phyloP scores from a whole-genome alignment of 2,888 invertebrate genomes.

The Agrilus biguttatus region DNA sequence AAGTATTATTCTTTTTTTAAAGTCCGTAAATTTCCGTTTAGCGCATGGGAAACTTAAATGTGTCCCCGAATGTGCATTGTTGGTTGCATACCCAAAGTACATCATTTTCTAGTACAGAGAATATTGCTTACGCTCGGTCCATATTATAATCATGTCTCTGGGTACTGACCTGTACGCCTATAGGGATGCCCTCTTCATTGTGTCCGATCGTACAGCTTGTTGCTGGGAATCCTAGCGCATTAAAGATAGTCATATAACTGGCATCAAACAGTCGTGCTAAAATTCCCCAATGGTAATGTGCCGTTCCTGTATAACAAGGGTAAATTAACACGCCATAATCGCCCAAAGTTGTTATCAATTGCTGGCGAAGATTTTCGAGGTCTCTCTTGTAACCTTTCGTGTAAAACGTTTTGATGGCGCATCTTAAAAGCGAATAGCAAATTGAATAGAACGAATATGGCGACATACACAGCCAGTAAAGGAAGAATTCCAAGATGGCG shows the following conservation, averaged over 20 bases:
- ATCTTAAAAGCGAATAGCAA: slow-evolving; percentile 34
- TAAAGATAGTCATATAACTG: slow-evolving; percentile 69
- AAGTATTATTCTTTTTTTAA: too few species aligned
- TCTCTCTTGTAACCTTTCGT: slow-evolving; percentile 7
- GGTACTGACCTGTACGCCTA: slow-evolving; percentile 45
- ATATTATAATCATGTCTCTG: too few species aligned
- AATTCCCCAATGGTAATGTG: slow-evolving; percentile 53
- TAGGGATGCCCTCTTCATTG: slow-evolving; percentile 55
- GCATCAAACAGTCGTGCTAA: slow-evolving; percentile 55
- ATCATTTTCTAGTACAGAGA: too few species aligned
- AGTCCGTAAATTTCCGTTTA: too few species aligned
- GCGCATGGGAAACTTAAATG: too few species aligned
- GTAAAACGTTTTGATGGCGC: slow-evolving; percentile 35
- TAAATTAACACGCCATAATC: slow-evolving; percentile 55
- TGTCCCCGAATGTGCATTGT: too few species aligned
- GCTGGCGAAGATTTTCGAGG: slow-evolving; percentile 2
- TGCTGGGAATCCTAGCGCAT: slow-evolving; percentile 67
- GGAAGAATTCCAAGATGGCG: slow-evolving; percentile 48
- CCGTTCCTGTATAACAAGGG: slow-evolving; percentile 51
- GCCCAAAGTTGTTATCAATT: slow-evolving; percentile 41
- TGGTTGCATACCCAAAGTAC: too few species aligned
- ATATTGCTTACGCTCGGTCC: too few species aligned
- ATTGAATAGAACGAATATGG: slow-evolving; percentile 52
- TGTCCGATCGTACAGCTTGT: slow-evolving; percentile 73
- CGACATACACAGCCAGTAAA: slow-evolving; percentile 46